Base-by-base conservation (phyloP, 2,113 vertebrate genomes). In the Tetraodon nigroviridis region DNA sequence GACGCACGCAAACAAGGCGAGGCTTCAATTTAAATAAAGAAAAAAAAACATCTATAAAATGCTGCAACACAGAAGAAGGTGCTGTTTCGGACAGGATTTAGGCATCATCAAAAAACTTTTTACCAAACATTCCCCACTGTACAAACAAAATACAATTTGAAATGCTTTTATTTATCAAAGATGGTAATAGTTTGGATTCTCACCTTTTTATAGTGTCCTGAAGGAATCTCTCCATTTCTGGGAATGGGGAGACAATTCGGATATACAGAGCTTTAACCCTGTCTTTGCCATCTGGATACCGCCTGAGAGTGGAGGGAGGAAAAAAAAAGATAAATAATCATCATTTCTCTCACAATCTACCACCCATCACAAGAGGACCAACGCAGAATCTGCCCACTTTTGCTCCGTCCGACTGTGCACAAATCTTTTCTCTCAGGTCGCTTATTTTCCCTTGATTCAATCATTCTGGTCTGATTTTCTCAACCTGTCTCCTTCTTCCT, bases 141-240 rank as follows among this genome's bases (percentile, higher is more conserved):
- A 12, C 2, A 32, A 32, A 37, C 32, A 37, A 6, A 27, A 37
- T 11, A 11, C 32, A 11, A 37, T 37, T 37, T 37, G 32, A 37
- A 37, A 11, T 2, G 32, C 8, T 2, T 37, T 37, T 37, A 8
- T 37, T 37, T 8, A 37, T 37, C 32, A 37, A 37, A 12, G 10
- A 37, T 46, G n/a, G n/a, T 6, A 46, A 16, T n/a, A n/a, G 15
- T 13, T 46, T 16, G 16, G 15, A 8, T 46, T 46, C 65, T 80
- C 29, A 97, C 97, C 94, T 93, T 82, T 90, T 93, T 44, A 92
- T 91, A 0, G 96, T 95, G 7, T 95, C 92, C 78, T 94, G 91
- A n/a, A 98, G 92, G 79, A 99, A 99, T 70, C 92, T 90, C 74
- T 99, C 97, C 92, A 97, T 92, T 76, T 99, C 96, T 0, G 94